phyloP scores from a whole-genome alignment of 2,888 invertebrate genomes.

The Brachyptera putata region DNA sequence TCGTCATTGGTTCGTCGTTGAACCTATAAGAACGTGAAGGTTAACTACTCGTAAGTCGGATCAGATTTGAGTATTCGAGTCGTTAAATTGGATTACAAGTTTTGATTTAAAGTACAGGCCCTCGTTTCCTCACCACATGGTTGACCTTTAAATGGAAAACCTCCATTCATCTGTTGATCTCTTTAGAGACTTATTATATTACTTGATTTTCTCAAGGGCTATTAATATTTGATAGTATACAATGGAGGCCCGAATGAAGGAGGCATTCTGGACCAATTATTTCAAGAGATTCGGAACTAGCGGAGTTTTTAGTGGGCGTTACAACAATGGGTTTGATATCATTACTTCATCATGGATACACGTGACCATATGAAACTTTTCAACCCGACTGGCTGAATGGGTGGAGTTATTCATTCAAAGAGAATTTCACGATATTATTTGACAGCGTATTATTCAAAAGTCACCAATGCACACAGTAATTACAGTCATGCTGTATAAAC shows the following conservation, averaged over 20 bases:
- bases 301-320: not conserved
- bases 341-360: too few species aligned
- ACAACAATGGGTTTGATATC: too few species aligned
- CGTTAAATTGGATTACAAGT: too few species aligned
- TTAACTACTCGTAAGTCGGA: too few species aligned
- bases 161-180: slow-evolving; percentile 11
- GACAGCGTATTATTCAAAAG: slow-evolving; percentile 13
- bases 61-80: too few species aligned
- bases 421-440: not conserved
- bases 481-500: too few species aligned
- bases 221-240: not conserved
- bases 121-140: not conserved
- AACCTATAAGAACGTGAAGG: too few species aligned
- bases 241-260: not conserved
- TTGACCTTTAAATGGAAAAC: slow-evolving; percentile 8
- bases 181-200: too few species aligned
- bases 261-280: not conserved
- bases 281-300: too few species aligned
- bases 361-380: not conserved
- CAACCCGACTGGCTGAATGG: not conserved
- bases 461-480: too few species aligned
- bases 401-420: too few species aligned
- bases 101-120: slow-evolving; percentile 6
- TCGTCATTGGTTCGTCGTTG: too few species aligned
- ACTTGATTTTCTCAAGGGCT: not conserved